Conservation (phyloP, 2,797 vertebrate genomes). For the Muscicapa comitata region DNA sequence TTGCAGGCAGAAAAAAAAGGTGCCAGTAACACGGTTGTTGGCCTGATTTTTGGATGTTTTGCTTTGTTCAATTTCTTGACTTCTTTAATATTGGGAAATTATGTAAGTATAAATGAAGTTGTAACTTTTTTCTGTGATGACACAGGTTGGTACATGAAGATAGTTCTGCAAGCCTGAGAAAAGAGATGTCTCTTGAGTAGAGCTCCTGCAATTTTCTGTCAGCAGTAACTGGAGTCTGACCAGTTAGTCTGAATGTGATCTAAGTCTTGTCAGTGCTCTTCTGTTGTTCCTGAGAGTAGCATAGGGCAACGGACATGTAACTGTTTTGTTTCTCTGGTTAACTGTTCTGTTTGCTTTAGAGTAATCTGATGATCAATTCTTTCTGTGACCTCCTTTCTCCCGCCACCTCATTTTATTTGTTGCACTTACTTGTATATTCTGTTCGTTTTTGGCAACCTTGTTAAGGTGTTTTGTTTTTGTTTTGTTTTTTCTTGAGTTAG, state of each 20-base stretch:
- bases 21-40: conserved; percentile 83
- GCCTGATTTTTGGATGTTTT: conserved; percentile 93
- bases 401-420: neutral
- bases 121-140: neutral
- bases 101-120: conserved; percentile 82
- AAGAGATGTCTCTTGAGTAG: neutral
- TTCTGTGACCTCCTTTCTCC: neutral
- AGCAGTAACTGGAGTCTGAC: neutral
- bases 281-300: neutral
- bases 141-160: neutral
- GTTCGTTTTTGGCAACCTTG: neutral
- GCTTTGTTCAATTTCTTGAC: conserved; percentile 84
- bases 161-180: neutral
- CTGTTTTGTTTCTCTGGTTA: neutral
- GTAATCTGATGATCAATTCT: neutral
- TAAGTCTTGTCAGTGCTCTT: neutral
- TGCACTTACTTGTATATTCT: neutral
- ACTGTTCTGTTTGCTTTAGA: neutral
- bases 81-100: conserved; percentile 88
- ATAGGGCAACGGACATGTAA: neutral
- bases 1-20: conserved; percentile 90
- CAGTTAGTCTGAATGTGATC: neutral
- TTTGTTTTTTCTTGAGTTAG: neutral
- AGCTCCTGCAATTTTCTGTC: neutral
- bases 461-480: neutral